Conservation (phyloP, 2,888 invertebrate species). For the Cosmia pyralina region DNA sequence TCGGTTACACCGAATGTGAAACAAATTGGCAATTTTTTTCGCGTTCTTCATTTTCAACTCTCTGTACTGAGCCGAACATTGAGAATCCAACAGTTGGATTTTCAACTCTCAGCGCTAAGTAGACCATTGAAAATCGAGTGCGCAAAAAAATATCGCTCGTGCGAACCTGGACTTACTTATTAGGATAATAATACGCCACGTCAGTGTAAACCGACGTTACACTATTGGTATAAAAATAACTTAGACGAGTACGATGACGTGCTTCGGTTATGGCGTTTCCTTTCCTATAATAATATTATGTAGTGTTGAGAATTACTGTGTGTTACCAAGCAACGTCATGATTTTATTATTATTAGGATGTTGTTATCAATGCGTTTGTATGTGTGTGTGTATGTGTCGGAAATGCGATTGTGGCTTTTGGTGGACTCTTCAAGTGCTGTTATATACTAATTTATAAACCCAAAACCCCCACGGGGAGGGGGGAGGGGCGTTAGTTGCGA, state of each 20-base stretch:
- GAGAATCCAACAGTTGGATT: not conserved
- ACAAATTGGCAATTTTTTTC: not conserved
- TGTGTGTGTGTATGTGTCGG: not conserved
- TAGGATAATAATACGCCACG: not conserved
- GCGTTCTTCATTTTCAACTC: too few relatives aligned
- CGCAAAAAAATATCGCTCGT: not conserved
- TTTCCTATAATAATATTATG: slow-evolving; percentile 25
- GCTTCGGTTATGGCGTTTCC: slow-evolving; percentile 20
- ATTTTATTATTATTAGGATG: slow-evolving; percentile 25
- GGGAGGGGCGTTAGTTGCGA: too few relatives aligned
- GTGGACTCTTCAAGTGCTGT: too few relatives aligned
- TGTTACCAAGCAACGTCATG: slow-evolving; percentile 11
- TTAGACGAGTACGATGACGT: slow-evolving; percentile 20
- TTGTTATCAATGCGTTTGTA: slow-evolving; percentile 36
- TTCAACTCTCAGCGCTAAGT: too few relatives aligned
- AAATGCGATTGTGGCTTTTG: slow-evolving; percentile 4
- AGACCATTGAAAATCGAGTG: not conserved
- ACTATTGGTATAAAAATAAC: slow-evolving; percentile 36
- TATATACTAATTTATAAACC: too few relatives aligned
- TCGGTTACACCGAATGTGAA: too few relatives aligned
- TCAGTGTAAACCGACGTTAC: slow-evolving; percentile 6
- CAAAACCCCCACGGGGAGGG: too few relatives aligned
- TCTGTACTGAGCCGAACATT: not conserved
- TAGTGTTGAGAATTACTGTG: slow-evolving; percentile 13
- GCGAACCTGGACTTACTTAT: not conserved